phyloP scores from a whole-genome alignment of 1,140 invertebrate genomes.

The Campoletis sonorensis region DNA sequence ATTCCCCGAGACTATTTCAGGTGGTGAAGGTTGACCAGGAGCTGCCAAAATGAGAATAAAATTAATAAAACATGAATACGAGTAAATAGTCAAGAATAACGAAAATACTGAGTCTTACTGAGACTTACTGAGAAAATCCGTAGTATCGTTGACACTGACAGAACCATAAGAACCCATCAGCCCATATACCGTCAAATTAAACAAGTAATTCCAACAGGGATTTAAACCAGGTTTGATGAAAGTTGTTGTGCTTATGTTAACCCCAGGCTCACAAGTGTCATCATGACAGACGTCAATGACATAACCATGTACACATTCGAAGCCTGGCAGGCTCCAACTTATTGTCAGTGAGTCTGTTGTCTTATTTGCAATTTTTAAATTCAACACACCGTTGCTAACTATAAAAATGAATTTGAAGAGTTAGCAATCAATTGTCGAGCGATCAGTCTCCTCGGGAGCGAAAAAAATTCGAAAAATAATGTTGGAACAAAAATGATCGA shows the following conservation, averaged over 20 bases:
- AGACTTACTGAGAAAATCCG: conserved; percentile 57
- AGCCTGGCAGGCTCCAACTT: conserved; percentile 46
- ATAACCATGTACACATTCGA: conserved; percentile 47
- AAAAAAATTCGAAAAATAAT: too few relatives aligned
- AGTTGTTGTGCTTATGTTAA: conserved; percentile 10
- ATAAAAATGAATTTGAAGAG: conserved; percentile 12
- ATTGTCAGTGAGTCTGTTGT: conserved; percentile 47
- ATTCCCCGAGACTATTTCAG: conserved; percentile 38
- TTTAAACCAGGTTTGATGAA: conserved; percentile 49
- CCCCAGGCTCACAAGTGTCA: conserved; percentile 17
- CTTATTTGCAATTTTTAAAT: conserved; percentile 38
- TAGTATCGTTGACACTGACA: conserved; percentile 48
- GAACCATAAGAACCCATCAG: conserved; percentile 46
- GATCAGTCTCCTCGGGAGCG: neutral
- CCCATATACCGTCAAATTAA: conserved; percentile 44
- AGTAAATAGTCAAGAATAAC: neutral
- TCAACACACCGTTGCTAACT: conserved; percentile 43
- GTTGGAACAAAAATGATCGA: neutral
- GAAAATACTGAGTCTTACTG: too few relatives aligned
- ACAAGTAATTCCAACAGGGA: conserved; percentile 52
- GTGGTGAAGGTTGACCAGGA: conserved; percentile 50
- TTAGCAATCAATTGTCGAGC: neutral
- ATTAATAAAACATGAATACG: neutral
- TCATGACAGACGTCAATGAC: conserved; percentile 38
- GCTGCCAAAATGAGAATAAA: conserved; percentile 51